These are phyloP conservation scores for Rhegmatorhina hoffmannsi DNA, from an alignment of 2,113 vertebrate species.

Conservation along the genomic window DNA sequence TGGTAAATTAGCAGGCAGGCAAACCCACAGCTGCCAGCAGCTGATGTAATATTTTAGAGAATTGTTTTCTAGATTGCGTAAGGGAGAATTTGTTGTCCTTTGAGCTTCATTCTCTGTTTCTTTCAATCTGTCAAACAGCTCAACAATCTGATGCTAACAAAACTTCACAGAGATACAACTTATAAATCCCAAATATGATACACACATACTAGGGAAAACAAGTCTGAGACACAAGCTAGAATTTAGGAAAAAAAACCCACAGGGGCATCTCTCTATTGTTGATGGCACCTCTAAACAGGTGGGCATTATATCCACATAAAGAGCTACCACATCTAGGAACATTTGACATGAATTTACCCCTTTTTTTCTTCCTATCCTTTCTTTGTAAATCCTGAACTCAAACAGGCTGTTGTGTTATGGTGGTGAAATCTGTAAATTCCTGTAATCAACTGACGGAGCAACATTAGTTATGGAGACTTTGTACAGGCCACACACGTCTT, in stretches of 20 bases:
- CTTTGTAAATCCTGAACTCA: neutral
- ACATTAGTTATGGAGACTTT: slow-evolving; percentile 22
- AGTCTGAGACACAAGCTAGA: neutral
- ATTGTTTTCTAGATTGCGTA: slow-evolving; percentile 45
- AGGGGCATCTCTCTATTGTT: neutral
- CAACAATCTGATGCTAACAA: slow-evolving; percentile 1
- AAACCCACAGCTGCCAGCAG: slow-evolving; percentile 50
- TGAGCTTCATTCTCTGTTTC: neutral
- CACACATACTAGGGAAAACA: neutral
- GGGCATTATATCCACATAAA: neutral
- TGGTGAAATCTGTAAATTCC: neutral
- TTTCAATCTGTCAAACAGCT: slow-evolving; percentile 32
- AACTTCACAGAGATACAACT: neutral
- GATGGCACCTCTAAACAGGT: neutral
- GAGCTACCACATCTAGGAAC: neutral
- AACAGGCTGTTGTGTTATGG: neutral
- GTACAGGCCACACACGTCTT: neutral
- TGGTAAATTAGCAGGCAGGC: slow-evolving; percentile 50
- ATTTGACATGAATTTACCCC: neutral
- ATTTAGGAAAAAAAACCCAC: neutral
- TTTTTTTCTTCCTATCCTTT: neutral
- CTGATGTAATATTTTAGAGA: slow-evolving; percentile 61
- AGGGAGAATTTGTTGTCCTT: slow-evolving; percentile 20
- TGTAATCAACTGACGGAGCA: slow-evolving; percentile 21
- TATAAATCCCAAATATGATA: neutral